Evolutionary conservation across 2,797 vertebrate genomes (phyloP).

Genomic region (Sorex maritimensis): DNA sequence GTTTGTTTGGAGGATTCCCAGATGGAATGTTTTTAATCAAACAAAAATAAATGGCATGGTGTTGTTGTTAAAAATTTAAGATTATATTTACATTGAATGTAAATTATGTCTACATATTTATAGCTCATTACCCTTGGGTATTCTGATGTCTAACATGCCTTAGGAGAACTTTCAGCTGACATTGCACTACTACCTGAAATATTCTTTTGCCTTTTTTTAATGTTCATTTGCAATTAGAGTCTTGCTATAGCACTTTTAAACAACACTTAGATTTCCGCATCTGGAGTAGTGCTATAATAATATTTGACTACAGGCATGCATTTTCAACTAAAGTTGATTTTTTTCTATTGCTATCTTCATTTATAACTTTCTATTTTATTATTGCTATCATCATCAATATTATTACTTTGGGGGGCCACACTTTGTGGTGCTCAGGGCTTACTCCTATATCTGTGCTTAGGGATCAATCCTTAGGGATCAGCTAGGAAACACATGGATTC

Average conservation of each 20-base stretch:
- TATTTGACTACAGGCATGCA: not conserved
- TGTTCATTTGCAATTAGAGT: not conserved
- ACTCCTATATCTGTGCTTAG: too few species aligned
- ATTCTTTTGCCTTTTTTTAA: not conserved
- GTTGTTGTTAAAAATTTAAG: conserved; percentile 43
- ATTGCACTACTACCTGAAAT: not conserved
- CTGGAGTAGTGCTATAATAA: not conserved
- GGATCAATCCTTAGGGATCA: too few species aligned
- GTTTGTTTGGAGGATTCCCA: not conserved
- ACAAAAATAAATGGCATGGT: conserved; percentile 3
- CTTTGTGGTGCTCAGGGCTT: too few species aligned
- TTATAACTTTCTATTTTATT: not conserved
- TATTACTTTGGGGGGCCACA: too few species aligned
- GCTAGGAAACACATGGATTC: not conserved
- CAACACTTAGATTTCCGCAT: not conserved
- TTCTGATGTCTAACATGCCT: not conserved
- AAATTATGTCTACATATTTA: conserved; percentile 62
- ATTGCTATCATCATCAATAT: too few species aligned
- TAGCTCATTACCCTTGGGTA: conserved; percentile 41
- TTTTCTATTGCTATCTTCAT: not conserved
- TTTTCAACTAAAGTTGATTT: conserved; percentile 42
- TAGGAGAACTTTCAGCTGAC: not conserved
- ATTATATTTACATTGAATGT: conserved; percentile 26
- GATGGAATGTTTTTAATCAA: not conserved
- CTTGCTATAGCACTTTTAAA: not conserved